A percentile compares a stretch with the other conserved stretches of the same genome.
Evolutionary conservation across 2,113 vertebrate species (phyloP).

Genomic region (Struthio camelus): DNA sequence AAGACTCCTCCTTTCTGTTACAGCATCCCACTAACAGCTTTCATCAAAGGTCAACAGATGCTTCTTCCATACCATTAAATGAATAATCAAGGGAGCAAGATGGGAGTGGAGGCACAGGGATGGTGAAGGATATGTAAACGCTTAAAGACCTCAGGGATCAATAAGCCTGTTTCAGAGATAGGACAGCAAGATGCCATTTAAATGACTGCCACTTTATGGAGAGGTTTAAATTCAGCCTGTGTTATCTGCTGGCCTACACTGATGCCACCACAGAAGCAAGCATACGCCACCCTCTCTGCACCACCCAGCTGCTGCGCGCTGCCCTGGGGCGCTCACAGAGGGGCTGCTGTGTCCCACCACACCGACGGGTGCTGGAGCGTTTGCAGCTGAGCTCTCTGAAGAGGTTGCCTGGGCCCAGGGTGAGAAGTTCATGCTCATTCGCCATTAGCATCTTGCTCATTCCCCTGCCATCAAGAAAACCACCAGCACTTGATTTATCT

Average conservation of each 20-base stretch:
- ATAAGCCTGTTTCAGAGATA: background rate
- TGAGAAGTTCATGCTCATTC: rapidly evolving
- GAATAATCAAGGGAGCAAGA: background rate
- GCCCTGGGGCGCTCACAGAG: too few relatives aligned
- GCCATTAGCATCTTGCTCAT: rapidly evolving
- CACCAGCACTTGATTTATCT: background rate
- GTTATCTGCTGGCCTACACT: background rate
- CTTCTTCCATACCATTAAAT: background rate
- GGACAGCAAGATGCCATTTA: background rate
- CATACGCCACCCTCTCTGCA: rapidly evolving
- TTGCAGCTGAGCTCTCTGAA: rapidly evolving
- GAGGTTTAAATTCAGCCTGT: background rate
- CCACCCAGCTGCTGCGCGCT: background rate
- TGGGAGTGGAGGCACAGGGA: background rate
- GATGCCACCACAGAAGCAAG: background rate
- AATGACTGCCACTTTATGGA: background rate
- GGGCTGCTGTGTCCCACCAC: background rate
- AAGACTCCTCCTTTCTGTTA: background rate
- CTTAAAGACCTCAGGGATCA: background rate
- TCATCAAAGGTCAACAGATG: constrained; percentile 22
- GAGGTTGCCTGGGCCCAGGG: background rate
- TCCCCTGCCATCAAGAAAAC: background rate
- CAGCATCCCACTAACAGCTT: background rate
- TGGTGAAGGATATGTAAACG: background rate
- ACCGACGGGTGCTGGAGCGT: background rate